Conservation (phyloP, 2,113 vertebrate species). For the Procavia capensis region DNA sequence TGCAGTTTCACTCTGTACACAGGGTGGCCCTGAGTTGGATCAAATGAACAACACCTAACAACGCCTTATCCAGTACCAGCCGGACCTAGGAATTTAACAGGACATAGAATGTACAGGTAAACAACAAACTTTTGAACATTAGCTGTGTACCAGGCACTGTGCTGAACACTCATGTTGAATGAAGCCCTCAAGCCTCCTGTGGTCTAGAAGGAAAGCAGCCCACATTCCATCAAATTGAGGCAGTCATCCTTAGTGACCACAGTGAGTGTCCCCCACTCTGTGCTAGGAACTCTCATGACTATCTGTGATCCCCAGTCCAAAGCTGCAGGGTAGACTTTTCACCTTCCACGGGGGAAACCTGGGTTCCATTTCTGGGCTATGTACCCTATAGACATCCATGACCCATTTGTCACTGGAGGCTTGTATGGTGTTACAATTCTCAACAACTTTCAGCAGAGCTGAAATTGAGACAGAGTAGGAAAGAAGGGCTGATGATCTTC, state of each 20-base stretch:
- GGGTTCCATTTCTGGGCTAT: background rate
- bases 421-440: background rate
- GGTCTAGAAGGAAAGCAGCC: background rate
- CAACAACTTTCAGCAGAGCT: background rate
- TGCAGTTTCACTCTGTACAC: background rate
- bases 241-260: background rate
- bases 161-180: background rate
- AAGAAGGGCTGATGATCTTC: too few species aligned
- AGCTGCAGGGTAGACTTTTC: background rate
- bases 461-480: too few species aligned
- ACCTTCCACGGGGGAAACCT: background rate
- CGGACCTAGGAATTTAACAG: background rate
- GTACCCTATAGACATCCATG: too few species aligned
- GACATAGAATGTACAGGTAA: background rate
- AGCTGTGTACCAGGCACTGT: rapidly evolving
- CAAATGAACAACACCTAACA: background rate
- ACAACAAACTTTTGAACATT: background rate
- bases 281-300: rapidly evolving
- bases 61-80: background rate
- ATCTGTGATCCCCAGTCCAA: background rate
- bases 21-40: background rate
- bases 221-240: background rate
- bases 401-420: background rate
- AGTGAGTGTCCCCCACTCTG: background rate
- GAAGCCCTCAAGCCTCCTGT: background rate